A percentile compares a stretch with the other conserved stretches of the same genome.
Evolutionary conservation across 2,888 invertebrate genomes (phyloP).

Genomic region (Yponomeuta cagnagella): DNA sequence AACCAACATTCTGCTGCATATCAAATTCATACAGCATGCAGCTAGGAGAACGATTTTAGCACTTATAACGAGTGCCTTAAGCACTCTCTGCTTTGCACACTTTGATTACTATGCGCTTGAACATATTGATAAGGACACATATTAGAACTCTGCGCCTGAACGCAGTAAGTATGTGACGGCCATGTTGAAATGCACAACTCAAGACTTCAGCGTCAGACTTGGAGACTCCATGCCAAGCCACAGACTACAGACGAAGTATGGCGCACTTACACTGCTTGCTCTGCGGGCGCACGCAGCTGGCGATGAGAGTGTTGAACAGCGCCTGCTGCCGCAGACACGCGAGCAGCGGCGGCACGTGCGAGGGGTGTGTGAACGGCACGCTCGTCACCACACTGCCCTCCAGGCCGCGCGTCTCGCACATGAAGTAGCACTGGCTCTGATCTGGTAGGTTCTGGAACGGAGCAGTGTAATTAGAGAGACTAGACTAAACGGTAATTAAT

Average conservation of each 20-base stretch:
- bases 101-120: no score
- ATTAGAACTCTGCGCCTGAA: no score
- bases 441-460: constrained; percentile 86
- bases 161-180: no score
- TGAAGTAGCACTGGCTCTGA: constrained; percentile 95
- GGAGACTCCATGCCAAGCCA: no score
- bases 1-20: no score
- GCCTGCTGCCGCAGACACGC: constrained; percentile 91
- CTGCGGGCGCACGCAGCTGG: constrained; percentile 90
- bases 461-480: background rate
- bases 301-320: constrained; percentile 90
- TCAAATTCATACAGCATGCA: no score
- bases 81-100: no score
- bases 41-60: no score
- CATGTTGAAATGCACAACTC: no score
- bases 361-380: constrained; percentile 95
- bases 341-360: constrained; percentile 92
- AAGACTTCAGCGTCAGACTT: no score
- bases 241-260: background rate
- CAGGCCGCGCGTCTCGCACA: constrained; percentile 85
- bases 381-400: constrained; percentile 85
- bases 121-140: no score
- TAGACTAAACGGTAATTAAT: background rate
- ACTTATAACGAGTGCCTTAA: no score
- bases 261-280: constrained; percentile 78